A percentile compares a stretch with the other conserved stretches of the same genome.
Evolutionary conservation across 1,140 invertebrate genomes (phyloP).

Genomic region (Onthophagus taurus): DNA sequence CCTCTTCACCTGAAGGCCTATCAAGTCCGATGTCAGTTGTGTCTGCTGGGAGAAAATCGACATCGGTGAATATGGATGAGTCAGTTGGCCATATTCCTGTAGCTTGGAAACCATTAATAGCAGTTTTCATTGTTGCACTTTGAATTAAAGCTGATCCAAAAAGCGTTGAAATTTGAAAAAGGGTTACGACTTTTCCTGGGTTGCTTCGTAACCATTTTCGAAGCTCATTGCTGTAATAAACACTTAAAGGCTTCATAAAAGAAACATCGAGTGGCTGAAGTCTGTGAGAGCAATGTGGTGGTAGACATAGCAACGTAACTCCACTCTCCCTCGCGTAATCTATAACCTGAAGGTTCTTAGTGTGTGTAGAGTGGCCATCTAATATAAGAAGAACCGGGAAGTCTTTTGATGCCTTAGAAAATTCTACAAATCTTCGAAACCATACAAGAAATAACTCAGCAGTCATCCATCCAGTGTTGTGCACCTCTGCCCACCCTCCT

Average conservation of each 20-base stretch:
- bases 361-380: conserved; percentile 16
- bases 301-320: conserved; percentile 10
- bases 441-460: conserved; percentile 11
- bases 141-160: neutral
- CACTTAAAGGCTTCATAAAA: conserved; percentile 3
- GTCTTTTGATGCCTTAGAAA: conserved; percentile 8
- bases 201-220: neutral
- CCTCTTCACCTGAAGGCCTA: too few relatives aligned
- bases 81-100: neutral
- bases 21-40: conserved; percentile 14
- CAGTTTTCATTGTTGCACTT: conserved; percentile 9
- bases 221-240: neutral
- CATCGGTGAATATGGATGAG: neutral
- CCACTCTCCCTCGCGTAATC: neutral
- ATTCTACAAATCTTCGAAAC: conserved; percentile 15
- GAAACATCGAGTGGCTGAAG: conserved; percentile 8
- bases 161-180: neutral
- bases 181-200: neutral
- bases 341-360: conserved; percentile 10
- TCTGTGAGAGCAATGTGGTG: conserved; percentile 14
- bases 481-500: conserved; percentile 1
- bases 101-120: conserved; percentile 20
- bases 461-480: conserved; percentile 9
- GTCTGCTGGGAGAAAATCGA: neutral
- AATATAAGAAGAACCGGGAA: conserved; percentile 14